phyloP scores from a whole-genome alignment of 30 jellyfish, hydroid and myxozoan genomes.

The Hydra vulgaris region DNA sequence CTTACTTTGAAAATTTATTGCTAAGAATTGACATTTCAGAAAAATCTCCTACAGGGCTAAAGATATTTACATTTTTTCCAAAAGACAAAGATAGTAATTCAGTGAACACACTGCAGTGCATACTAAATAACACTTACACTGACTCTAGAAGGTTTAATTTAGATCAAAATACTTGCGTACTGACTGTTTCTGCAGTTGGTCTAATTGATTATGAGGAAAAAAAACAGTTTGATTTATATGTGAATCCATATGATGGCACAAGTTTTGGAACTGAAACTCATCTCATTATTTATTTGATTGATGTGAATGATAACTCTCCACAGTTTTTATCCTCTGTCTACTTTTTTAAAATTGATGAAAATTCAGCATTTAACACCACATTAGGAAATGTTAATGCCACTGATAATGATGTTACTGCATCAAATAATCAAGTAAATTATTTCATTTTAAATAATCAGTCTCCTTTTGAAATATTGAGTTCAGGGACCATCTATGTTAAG shows the following conservation, averaged over 20 bases:
- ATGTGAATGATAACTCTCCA: constrained; percentile 75
- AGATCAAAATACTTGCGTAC: neutral
- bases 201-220: constrained; percentile 45
- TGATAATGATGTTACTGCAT: constrained; percentile 13
- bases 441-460: neutral
- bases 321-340: constrained; percentile 22
- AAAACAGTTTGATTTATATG: constrained; percentile 15
- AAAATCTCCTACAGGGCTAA: constrained; percentile 15
- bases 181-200: neutral
- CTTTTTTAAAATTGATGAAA: constrained; percentile 9
- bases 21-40: constrained; percentile 36
- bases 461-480: constrained; percentile 15
- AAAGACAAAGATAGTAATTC: constrained; percentile 17
- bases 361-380: neutral
- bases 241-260: constrained; percentile 38
- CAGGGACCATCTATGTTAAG: constrained; percentile 42
- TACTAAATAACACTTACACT: neutral
- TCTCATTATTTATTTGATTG: constrained; percentile 21
- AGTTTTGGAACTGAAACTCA: constrained; percentile 19
- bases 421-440: constrained; percentile 1
- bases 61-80: neutral
- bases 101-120: neutral
- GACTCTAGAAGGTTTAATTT: neutral
- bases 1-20: constrained; percentile 30
- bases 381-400: constrained; percentile 15